Base-by-base conservation (phyloP, 1,140 invertebrate species). In the Macrobrachium nipponense region DNA sequence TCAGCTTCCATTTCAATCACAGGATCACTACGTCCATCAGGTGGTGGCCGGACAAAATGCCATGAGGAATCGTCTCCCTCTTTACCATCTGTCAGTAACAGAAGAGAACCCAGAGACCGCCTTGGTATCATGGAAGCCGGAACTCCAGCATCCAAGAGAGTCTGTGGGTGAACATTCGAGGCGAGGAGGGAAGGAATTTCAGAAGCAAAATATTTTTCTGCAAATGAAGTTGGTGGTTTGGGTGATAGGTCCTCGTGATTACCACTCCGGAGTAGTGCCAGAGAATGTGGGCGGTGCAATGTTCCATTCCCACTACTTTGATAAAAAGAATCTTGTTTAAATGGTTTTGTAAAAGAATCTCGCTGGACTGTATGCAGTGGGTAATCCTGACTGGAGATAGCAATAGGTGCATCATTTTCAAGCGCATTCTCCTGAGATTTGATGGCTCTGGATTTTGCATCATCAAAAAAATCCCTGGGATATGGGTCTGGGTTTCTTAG, bases 11-110 rank as follows among this genome's bases (percentile, higher is more conserved):
- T 62, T 10, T 80, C 78, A 58, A 58, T 72, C 12, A 79, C 78
- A 23, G 84, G 77, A 58, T 86, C 78, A 51, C 84, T 86, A 20
- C 70, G 84, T 1, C 84, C 84, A 73, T 86, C 84, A 60, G 84
- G 77, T 23, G 84, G 84, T 17, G 84, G 84, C 27, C 87, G 62
- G 43, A 89, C 80, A 80, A 89, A 90, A 75, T 89, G 87, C 89
- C 89, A 90, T 0, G 89, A 90, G 23, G 89, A 89, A 51, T 89
- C 88, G 72, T 89, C 89, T 51, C 89, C 89, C 60, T 90, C 89
- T 75, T 90, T 89, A 51, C 72, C 44, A 20, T 73, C 76, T 44
- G 77, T n/a, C 27, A 78, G 77, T 23, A 86, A 66, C 64, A 80
- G 61, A 15, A 86, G 77, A 18, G 84, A 86, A 14, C 84, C 84